A percentile compares a stretch with the other conserved stretches of the same genome.
Evolutionary conservation across 2,113 vertebrate genomes (phyloP).

Genomic region (Alethe diademata): DNA sequence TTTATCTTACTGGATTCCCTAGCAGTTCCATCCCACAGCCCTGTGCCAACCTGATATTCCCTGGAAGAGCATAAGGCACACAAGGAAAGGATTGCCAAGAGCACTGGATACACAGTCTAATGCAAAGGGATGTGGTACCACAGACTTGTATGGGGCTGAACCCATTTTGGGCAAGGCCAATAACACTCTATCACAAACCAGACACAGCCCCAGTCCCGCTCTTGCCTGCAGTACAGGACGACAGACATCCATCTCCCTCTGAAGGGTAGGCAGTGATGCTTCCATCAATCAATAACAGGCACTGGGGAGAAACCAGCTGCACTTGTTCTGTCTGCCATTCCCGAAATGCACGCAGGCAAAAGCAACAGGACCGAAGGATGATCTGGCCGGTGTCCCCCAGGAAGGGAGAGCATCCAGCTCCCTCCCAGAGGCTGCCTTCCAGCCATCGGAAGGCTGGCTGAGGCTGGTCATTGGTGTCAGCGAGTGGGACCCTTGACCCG

Average conservation of each 20-base stretch:
- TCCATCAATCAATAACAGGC: not conserved
- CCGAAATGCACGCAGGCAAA: not conserved
- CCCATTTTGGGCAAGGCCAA: not conserved
- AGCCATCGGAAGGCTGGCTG: not conserved
- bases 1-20: not conserved
- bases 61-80: not conserved
- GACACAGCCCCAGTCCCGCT: not conserved
- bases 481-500: not conserved
- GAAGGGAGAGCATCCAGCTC: not conserved
- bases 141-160: rapidly evolving
- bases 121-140: not conserved
- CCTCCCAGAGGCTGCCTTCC: not conserved
- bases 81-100: not conserved
- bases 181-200: not conserved
- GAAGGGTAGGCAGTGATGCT: not conserved
- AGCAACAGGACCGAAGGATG: not conserved
- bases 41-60: not conserved
- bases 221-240: not conserved
- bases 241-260: not conserved
- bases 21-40: not conserved
- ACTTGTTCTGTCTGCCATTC: not conserved
- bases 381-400: not conserved
- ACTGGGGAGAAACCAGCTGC: not conserved
- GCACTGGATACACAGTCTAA: rapidly evolving
- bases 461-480: not conserved